A percentile compares a stretch with the other conserved stretches of the same genome.
These are phyloP conservation scores for Eledone cirrhosa DNA, from an alignment of 2,888 invertebrate species.

Conservation along the genomic window DNA sequence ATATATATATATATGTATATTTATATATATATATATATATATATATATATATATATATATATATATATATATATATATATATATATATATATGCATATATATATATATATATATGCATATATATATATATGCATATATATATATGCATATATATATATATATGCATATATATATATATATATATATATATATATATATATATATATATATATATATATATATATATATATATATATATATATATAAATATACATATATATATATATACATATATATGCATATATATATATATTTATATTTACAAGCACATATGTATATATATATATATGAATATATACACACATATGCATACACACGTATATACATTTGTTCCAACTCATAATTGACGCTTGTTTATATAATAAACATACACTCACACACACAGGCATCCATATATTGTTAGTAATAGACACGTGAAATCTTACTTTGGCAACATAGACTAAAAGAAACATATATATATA, in stretches of 20 bases:
- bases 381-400: too few relatives aligned
- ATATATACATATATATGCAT: not conserved
- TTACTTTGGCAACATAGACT: too few relatives aligned
- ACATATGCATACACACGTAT: not conserved
- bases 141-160: not conserved
- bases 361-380: not conserved
- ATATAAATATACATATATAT: not conserved
- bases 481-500: too few relatives aligned
- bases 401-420: too few relatives aligned
- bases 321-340: not conserved
- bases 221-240: not conserved
- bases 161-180: not conserved
- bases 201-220: not conserved
- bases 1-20: not conserved
- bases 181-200: not conserved
- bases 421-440: too few relatives aligned
- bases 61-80: not conserved
- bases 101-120: conserved; percentile 2
- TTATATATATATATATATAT: not conserved
- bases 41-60: not conserved
- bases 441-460: too few relatives aligned
- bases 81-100: not conserved
- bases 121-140: not conserved
- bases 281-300: too few relatives aligned
- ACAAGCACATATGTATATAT: not conserved